phyloP scores from a whole-genome alignment of 2,797 vertebrate genomes.

The Molothrus ater region DNA sequence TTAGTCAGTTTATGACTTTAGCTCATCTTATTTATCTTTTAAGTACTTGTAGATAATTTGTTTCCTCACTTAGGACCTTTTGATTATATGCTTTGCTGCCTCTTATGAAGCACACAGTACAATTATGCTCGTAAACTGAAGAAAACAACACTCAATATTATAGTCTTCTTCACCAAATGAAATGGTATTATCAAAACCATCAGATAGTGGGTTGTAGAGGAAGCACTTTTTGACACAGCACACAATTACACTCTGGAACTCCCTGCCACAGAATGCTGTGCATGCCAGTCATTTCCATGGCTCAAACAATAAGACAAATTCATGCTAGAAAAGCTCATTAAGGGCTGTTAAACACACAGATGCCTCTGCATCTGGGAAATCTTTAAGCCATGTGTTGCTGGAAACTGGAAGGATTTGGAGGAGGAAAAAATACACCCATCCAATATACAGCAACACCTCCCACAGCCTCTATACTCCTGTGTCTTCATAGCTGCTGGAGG shows the following conservation, averaged over 20 bases:
- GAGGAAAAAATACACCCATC: neutral
- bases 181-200: conserved; percentile 24
- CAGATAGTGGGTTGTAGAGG: conserved; percentile 32
- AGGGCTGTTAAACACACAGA: neutral
- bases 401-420: neutral
- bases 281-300: conserved; percentile 6
- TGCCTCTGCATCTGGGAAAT: neutral
- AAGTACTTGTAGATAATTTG: neutral
- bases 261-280: conserved; percentile 21
- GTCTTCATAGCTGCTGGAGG: neutral
- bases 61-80: neutral
- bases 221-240: conserved; percentile 21
- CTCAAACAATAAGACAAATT: conserved; percentile 28
- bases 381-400: neutral
- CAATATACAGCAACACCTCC: neutral
- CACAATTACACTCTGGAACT: conserved; percentile 17
- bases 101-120: neutral
- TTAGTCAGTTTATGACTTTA: neutral
- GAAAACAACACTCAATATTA: neutral
- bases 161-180: neutral
- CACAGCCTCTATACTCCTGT: rapidly evolving
- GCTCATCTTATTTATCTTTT: neutral
- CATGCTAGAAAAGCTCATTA: conserved; percentile 38
- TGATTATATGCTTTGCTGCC: conserved; percentile 3
- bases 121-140: conserved; percentile 13